Conservation (phyloP, 2,113 vertebrate genomes). For the Siniperca chuatsi region DNA sequence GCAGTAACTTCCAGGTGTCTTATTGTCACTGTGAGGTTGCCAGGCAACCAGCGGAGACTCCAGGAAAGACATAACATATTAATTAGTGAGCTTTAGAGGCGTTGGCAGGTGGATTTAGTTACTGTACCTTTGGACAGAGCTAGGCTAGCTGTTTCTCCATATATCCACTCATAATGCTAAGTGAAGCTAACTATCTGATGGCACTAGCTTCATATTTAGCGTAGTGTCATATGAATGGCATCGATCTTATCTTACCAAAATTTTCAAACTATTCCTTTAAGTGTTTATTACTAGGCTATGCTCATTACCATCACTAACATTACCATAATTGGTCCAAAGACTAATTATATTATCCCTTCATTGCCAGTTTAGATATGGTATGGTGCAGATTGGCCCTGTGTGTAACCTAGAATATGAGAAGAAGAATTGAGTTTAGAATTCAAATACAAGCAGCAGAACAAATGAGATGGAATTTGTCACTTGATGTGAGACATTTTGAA, state of each 20-base stretch:
- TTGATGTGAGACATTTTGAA: background rate
- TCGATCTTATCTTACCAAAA: background rate
- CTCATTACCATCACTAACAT: background rate
- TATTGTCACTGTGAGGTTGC: too few species aligned
- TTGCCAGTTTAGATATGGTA: background rate
- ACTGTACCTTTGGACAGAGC: background rate
- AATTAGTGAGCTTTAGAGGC: background rate
- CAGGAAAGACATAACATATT: background rate
- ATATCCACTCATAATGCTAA: background rate
- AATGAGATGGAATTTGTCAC: constrained; percentile 1
- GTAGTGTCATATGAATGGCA: background rate
- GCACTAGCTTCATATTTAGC: background rate
- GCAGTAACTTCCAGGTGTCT: background rate
- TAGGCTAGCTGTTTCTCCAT: background rate
- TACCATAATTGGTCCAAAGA: background rate
- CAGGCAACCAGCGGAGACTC: too few species aligned
- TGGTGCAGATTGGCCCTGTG: background rate
- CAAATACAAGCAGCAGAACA: background rate
- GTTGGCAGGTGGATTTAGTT: background rate
- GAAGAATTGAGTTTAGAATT: background rate
- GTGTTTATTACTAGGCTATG: background rate
- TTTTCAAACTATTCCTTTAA: background rate
- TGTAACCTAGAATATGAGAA: too few species aligned
- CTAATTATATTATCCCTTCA: background rate
- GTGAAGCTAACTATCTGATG: background rate